Conservation (phyloP, 2,888 invertebrate genomes). For the Drosophila longiperda region DNA sequence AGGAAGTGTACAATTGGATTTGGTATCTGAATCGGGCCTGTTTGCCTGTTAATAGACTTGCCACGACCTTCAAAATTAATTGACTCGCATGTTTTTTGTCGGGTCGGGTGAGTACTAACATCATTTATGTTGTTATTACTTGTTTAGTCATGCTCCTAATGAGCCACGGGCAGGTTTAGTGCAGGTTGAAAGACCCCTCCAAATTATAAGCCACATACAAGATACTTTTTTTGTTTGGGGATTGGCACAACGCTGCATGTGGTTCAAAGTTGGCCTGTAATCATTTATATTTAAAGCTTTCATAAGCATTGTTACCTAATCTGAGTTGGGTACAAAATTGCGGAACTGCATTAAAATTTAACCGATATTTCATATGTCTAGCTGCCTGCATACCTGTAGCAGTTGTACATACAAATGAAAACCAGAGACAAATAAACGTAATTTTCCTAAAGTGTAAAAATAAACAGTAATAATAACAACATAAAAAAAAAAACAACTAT, state of each 20-base stretch:
- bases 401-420: slow-evolving; percentile 29
- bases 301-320: slow-evolving; percentile 66
- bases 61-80: slow-evolving; percentile 76
- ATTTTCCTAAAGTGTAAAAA: slow-evolving; percentile 47
- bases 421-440: slow-evolving; percentile 49
- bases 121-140: slow-evolving; percentile 59
- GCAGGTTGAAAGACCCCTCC: slow-evolving; percentile 51
- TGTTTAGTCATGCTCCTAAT: slow-evolving; percentile 69
- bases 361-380: slow-evolving; percentile 42
- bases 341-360: slow-evolving; percentile 68
- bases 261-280: slow-evolving; percentile 33
- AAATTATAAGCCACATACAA: slow-evolving; percentile 19
- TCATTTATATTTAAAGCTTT: slow-evolving; percentile 37
- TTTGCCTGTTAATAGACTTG: slow-evolving; percentile 59
- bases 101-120: slow-evolving; percentile 42
- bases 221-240: slow-evolving; percentile 39
- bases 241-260: slow-evolving; percentile 53
- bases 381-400: slow-evolving; percentile 17
- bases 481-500: slow-evolving; percentile 9
- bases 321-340: slow-evolving; percentile 45
- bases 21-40: slow-evolving; percentile 27
- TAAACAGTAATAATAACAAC: slow-evolving; percentile 20
- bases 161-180: slow-evolving; percentile 61
- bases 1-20: slow-evolving; percentile 65
- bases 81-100: slow-evolving; percentile 44